A percentile compares a stretch with the other conserved stretches of the same genome.
phyloP scores from a whole-genome alignment of 2,113 vertebrate genomes.

The Campylorhamphus procurvoides region DNA sequence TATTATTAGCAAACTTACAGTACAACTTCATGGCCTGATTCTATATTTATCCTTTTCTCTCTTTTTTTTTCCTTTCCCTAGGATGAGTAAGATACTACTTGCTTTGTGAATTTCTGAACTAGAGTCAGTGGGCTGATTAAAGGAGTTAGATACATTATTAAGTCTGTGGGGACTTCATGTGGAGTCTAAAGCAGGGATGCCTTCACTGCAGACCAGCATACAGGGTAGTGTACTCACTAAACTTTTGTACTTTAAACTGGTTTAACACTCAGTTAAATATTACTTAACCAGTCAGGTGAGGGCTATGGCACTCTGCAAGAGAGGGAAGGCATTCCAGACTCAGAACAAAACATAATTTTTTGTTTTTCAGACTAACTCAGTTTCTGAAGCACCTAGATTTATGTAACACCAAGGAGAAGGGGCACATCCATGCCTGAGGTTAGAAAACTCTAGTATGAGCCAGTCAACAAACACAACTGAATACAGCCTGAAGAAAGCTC shows the following conservation, averaged over 20 bases:
- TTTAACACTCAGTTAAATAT: background rate
- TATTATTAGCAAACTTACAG: background rate
- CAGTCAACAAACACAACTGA: background rate
- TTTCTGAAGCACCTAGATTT: background rate
- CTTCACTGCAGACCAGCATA: accelerated
- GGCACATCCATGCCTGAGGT: background rate
- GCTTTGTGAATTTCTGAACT: background rate
- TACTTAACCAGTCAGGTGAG: background rate
- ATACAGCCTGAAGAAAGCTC: background rate
- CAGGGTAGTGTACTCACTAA: background rate
- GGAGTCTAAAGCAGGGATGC: background rate
- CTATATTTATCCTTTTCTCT: background rate
- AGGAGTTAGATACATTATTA: background rate
- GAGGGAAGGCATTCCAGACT: background rate
- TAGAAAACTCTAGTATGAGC: background rate
- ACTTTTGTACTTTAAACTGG: background rate
- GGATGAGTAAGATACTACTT: background rate
- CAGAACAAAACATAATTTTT: background rate
- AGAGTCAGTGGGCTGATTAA: background rate
- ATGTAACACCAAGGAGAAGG: background rate
- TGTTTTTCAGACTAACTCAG: background rate
- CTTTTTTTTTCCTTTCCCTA: background rate
- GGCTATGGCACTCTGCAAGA: background rate
- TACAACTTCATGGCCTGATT: background rate
- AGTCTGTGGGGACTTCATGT: background rate